Evolutionary conservation across 2,113 vertebrate species (phyloP).

Genomic region (Grallaria varia): DNA sequence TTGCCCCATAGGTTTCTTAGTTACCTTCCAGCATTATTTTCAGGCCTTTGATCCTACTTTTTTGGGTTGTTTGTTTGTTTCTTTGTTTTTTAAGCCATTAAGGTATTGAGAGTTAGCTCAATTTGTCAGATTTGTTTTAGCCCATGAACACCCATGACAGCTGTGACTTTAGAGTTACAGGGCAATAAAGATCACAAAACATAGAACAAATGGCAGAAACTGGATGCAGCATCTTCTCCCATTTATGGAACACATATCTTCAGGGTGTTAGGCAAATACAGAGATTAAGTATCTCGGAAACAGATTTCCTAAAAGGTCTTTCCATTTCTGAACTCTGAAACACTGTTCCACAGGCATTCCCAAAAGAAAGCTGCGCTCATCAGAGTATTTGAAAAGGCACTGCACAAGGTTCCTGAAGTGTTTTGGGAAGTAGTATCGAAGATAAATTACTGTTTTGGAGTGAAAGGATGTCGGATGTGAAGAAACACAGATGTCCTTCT

Average conservation of each 20-base stretch:
- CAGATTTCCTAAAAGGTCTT: neutral
- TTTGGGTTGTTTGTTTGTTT: accelerated
- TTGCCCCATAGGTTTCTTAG: neutral
- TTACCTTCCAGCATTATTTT: neutral
- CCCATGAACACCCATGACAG: accelerated
- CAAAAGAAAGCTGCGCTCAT: neutral
- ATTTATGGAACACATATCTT: neutral
- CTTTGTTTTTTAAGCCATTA: neutral
- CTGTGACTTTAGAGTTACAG: neutral
- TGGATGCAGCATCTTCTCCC: neutral
- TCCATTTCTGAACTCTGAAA: neutral
- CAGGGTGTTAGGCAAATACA: neutral
- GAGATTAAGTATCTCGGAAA: neutral
- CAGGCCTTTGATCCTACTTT: neutral
- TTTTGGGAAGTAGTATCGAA: accelerated
- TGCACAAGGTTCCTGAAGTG: accelerated
- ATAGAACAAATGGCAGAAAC: neutral
- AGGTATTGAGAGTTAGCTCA: neutral
- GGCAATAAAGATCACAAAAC: neutral
- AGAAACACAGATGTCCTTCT: neutral
- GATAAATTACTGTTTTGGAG: neutral
- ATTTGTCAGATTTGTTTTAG: neutral
- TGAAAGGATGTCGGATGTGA: neutral
- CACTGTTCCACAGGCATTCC: neutral
- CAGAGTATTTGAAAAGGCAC: neutral